phyloP scores from a whole-genome alignment of 2,797 vertebrate species.

The Sebastes nivosus region DNA sequence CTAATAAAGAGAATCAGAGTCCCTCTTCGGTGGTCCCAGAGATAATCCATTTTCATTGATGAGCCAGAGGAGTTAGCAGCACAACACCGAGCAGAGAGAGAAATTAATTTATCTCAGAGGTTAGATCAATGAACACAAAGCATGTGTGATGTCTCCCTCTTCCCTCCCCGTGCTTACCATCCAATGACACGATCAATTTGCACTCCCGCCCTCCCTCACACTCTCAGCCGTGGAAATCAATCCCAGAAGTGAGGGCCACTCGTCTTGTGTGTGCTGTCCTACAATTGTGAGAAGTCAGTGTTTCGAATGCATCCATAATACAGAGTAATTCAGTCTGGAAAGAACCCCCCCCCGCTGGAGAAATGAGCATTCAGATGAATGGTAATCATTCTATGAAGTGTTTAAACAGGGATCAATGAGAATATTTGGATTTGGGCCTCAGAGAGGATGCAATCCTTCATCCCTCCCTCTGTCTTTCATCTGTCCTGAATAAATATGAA shows the following conservation, averaged over 20 bases:
- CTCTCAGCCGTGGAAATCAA: constrained; percentile 36
- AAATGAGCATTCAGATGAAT: constrained; percentile 4
- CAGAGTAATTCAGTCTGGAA: constrained; percentile 23
- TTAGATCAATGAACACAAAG: constrained; percentile 52
- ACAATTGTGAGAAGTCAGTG: not conserved
- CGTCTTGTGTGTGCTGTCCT: not conserved
- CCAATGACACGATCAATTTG: constrained; percentile 46
- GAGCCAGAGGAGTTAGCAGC: constrained; percentile 18
- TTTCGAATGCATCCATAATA: constrained; percentile 7
- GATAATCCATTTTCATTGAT: constrained; percentile 41
- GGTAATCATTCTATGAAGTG: constrained; percentile 5
- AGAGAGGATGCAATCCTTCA: not conserved
- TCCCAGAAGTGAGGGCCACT: constrained; percentile 23
- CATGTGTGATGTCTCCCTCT: constrained; percentile 21
- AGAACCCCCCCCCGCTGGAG: not conserved
- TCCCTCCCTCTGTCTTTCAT: not conserved
- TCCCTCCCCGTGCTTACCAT: constrained; percentile 11
- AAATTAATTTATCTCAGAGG: constrained; percentile 43
- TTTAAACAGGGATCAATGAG: constrained; percentile 28
- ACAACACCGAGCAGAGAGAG: not conserved
- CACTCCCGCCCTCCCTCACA: not conserved
- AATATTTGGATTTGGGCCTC: constrained; percentile 25
- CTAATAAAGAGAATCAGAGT: constrained; percentile 25
- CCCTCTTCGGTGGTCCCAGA: constrained; percentile 2
- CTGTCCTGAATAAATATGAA: constrained; percentile 3